Conservation (phyloP, 2,888 invertebrate genomes). For the Ypsolopha scabrella region DNA sequence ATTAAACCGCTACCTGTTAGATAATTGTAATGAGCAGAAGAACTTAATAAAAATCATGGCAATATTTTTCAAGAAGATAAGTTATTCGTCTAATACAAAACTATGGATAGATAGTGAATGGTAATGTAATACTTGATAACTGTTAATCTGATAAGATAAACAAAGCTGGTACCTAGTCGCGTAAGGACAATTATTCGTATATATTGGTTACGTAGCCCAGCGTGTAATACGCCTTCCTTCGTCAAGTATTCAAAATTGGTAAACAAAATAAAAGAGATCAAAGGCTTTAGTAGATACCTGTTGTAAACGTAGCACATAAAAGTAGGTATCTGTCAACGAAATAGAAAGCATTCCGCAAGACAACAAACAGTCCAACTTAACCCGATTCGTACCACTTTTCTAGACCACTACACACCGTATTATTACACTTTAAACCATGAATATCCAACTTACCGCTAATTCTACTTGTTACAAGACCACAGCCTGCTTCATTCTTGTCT, state of each 20-base stretch:
- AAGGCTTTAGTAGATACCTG: neutral
- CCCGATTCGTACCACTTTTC: neutral
- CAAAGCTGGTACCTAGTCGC: neutral
- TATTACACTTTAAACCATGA: neutral
- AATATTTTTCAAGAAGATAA: neutral
- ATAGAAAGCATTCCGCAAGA: neutral
- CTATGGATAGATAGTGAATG: slow-evolving; percentile 1
- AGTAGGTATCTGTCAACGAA: neutral
- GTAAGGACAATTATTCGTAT: neutral
- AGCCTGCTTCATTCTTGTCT: slow-evolving; percentile 62
- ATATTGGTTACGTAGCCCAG: neutral
- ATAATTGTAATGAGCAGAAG: neutral
- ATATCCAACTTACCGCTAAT: slow-evolving; percentile 44
- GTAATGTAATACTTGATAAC: neutral
- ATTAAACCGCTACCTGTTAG: neutral
- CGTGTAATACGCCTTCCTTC: neutral
- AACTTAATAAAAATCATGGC: neutral
- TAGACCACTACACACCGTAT: neutral
- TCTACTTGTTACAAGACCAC: slow-evolving; percentile 44
- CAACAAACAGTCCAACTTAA: neutral
- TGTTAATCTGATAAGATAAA: neutral
- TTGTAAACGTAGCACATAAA: neutral
- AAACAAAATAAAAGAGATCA: neutral
- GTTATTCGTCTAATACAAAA: neutral
- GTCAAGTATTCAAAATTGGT: neutral